phyloP scores from a whole-genome alignment of 2,797 vertebrate species.

The Pseudotriccus pelzelni region DNA sequence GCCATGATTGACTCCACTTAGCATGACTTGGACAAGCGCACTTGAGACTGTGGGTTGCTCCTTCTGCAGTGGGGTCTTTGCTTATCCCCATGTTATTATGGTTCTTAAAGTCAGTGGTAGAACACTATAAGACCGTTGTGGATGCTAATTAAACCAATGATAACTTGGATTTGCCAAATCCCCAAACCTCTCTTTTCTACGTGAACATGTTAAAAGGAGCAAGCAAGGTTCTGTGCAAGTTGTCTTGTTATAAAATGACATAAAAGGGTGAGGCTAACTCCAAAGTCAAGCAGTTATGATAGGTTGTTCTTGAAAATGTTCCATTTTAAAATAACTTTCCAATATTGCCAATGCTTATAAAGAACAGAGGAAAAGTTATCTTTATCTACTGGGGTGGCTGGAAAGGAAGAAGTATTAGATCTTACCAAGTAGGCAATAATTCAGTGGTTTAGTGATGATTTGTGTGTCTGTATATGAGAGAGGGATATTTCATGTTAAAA shows the following conservation, averaged over 20 bases:
- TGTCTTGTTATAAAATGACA: not conserved
- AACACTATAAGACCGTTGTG: not conserved
- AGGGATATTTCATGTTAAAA: not conserved
- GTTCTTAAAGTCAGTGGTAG: not conserved
- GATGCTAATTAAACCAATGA: not conserved
- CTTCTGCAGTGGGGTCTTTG: not conserved
- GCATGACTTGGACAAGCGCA: not conserved
- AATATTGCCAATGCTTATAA: not conserved
- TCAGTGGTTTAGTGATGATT: not conserved
- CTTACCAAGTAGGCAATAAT: not conserved
- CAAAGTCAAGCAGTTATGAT: not conserved
- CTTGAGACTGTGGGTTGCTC: not conserved
- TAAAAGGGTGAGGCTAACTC: not conserved
- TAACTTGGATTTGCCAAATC: not conserved
- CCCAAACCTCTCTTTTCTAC: not conserved
- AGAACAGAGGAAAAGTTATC: not conserved
- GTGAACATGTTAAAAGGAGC: not conserved
- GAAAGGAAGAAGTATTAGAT: not conserved
- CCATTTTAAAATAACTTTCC: not conserved
- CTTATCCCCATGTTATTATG: not conserved
- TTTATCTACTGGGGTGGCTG: not conserved
- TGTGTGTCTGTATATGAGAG: not conserved
- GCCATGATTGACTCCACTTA: not conserved
- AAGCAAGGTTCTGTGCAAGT: not conserved
- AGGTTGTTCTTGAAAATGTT: not conserved